phyloP scores from a whole-genome alignment of 2,888 invertebrate genomes.

The Eurois occulta region DNA sequence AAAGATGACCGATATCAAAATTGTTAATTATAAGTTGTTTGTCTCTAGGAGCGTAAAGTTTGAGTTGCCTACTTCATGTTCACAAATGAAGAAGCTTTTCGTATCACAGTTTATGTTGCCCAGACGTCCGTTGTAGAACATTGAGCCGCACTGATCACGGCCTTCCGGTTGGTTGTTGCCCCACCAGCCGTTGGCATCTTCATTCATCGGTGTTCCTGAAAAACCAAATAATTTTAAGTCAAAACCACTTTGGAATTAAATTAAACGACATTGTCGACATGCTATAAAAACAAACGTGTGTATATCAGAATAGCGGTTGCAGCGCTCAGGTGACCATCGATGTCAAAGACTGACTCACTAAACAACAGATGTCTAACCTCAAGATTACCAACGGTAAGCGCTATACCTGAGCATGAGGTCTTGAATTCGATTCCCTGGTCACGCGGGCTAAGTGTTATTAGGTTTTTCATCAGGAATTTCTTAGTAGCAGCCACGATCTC shows the following conservation, averaged over 20 bases:
- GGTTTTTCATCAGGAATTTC: not conserved
- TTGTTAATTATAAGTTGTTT: not conserved
- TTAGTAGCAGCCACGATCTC: not conserved
- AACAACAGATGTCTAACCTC: not conserved
- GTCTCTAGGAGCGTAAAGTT: not conserved
- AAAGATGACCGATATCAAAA: not conserved
- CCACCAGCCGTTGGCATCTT: conserved; percentile 75
- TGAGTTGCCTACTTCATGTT: conserved; percentile 70
- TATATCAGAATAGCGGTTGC: not conserved
- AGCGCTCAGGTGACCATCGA: not conserved
- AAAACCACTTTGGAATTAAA: not conserved
- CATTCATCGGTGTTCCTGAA: conserved; percentile 9
- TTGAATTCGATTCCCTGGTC: not conserved
- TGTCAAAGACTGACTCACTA: not conserved
- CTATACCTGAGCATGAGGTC: not conserved
- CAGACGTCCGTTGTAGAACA: conserved; percentile 80
- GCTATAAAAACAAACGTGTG: not conserved
- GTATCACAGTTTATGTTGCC: conserved; percentile 77
- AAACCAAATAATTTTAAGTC: not conserved
- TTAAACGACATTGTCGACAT: not conserved
- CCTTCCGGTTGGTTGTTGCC: conserved; percentile 77
- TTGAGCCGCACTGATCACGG: conserved; percentile 68
- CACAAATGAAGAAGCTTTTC: conserved; percentile 81
- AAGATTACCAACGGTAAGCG: not conserved
- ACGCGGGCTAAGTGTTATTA: not conserved